phyloP scores from a whole-genome alignment of 2,797 vertebrate genomes.

The Amniataba percoides region DNA sequence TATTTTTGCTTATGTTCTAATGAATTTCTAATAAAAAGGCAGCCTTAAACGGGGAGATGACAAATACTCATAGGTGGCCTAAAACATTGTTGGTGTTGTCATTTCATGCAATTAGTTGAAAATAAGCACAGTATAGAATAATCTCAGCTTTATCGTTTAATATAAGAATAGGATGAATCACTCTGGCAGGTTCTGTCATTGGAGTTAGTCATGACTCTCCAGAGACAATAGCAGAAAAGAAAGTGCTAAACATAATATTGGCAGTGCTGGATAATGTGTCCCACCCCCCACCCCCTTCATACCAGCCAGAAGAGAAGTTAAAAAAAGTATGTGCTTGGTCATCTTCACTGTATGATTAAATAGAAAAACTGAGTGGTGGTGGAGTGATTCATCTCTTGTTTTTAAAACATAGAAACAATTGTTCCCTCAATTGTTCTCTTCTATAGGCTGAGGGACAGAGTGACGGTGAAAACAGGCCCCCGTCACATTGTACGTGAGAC shows the following conservation, averaged over 20 bases:
- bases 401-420: constrained; percentile 13
- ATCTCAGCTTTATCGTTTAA: constrained; percentile 23
- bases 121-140: constrained; percentile 1
- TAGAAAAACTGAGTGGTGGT: not conserved
- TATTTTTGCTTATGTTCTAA: not conserved
- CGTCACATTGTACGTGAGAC: constrained; percentile 88
- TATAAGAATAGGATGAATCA: constrained; percentile 45
- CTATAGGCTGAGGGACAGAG: constrained; percentile 94
- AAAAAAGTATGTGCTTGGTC: constrained; percentile 18
- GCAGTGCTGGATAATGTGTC: constrained; percentile 24
- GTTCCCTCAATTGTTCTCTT: constrained; percentile 23
- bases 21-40: not conserved
- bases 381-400: constrained; percentile 33
- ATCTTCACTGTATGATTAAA: constrained; percentile 15
- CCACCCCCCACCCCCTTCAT: constrained; percentile 35
- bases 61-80: not conserved
- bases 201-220: constrained; percentile 51
- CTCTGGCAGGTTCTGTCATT: constrained; percentile 39
- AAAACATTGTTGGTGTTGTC: constrained; percentile 2
- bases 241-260: constrained; percentile 31
- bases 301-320: constrained; percentile 18
- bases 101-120: constrained; percentile 7
- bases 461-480: constrained; percentile 91
- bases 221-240: constrained; percentile 58
- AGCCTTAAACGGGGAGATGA: not conserved